A percentile compares a stretch with the other conserved stretches of the same genome.
Evolutionary conservation across 2,888 invertebrate species (phyloP).

Genomic region (Schizaphis graminum): DNA sequence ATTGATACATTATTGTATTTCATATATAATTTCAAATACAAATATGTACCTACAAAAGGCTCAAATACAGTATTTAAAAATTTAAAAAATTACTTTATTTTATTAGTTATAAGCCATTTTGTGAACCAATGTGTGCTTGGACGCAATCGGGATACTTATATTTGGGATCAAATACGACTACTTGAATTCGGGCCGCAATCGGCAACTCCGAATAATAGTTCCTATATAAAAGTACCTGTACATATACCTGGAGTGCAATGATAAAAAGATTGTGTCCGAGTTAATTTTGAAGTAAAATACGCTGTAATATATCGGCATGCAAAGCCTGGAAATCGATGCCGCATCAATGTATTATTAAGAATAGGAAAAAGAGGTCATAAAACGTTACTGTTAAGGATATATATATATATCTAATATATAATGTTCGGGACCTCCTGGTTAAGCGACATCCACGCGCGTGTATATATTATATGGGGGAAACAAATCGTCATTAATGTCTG

Average conservation of each 20-base stretch:
- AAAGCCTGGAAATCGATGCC: not conserved
- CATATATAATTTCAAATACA: too few relatives aligned
- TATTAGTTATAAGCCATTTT: too few relatives aligned
- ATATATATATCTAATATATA: not conserved
- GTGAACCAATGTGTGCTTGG: too few relatives aligned
- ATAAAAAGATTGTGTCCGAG: not conserved
- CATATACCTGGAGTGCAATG: not conserved
- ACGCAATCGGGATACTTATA: too few relatives aligned
- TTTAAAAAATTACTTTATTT: too few relatives aligned
- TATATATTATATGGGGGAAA: not conserved
- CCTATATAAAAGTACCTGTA: too few relatives aligned
- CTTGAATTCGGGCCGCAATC: too few relatives aligned
- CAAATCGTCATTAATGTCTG: conserved; percentile 9
- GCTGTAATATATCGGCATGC: not conserved
- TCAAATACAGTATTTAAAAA: too few relatives aligned
- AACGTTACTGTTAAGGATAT: not conserved
- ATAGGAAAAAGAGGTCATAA: not conserved
- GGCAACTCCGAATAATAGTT: too few relatives aligned
- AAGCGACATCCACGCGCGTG: not conserved
- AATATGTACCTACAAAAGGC: too few relatives aligned
- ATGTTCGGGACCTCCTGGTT: not conserved
- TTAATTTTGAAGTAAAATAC: not conserved
- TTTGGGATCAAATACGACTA: too few relatives aligned
- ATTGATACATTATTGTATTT: too few relatives aligned
- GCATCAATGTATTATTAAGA: conserved; percentile 8